Percentiles rank a stretch among this genome's conserved stretches.
These are phyloP conservation scores for Limnephilus lunatus DNA, from an alignment of 2,888 invertebrate genomes.

Conservation along the genomic window DNA sequence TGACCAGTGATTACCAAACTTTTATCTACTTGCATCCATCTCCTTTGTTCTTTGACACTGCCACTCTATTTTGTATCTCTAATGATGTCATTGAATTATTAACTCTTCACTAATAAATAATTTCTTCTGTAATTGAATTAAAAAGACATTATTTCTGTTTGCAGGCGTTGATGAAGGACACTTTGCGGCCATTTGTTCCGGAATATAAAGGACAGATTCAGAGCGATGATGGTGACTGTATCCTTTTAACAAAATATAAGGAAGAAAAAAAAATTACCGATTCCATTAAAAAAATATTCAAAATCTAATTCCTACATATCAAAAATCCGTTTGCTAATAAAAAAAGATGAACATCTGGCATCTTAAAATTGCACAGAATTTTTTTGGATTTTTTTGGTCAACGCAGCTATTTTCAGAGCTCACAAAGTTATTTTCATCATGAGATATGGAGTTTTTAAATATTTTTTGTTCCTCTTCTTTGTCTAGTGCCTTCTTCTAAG, in stretches of 20 bases:
- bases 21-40: too few species aligned
- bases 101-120: background rate
- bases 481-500: too few species aligned
- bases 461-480: background rate
- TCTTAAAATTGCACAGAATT: background rate
- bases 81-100: too few species aligned
- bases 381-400: background rate
- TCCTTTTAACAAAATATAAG: conserved; percentile 72
- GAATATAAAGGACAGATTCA: conserved; percentile 93
- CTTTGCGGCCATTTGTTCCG: conserved; percentile 92
- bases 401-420: background rate
- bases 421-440: too few species aligned
- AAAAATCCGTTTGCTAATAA: too few species aligned
- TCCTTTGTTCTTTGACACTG: too few species aligned
- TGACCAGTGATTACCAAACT: too few species aligned
- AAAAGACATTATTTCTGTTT: conserved; percentile 66
- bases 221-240: conserved; percentile 88
- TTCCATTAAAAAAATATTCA: too few species aligned
- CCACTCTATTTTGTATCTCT: too few species aligned
- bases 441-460: background rate
- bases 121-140: background rate
- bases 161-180: conserved; percentile 89
- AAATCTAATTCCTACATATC: too few species aligned
- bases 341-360: background rate
- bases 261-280: background rate